These are phyloP conservation scores for Psittacara wagleri DNA, from an alignment of 2,113 vertebrate genomes.

Conservation along the genomic window DNA sequence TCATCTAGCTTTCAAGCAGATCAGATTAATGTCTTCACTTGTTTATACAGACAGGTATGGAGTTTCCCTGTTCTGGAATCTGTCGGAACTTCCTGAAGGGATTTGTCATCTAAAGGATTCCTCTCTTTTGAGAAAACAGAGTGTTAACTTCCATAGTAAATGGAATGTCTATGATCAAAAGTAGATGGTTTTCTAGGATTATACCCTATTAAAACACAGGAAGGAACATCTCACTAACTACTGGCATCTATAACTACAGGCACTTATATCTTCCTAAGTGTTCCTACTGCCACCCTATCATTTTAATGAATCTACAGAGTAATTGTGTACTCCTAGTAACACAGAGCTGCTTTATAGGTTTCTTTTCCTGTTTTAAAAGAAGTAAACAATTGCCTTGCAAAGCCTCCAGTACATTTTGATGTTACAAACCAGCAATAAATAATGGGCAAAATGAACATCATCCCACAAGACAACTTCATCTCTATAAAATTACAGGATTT, in stretches of 20 bases:
- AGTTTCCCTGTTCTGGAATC: neutral
- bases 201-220: neutral
- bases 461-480: neutral
- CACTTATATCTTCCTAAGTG: neutral
- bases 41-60: neutral
- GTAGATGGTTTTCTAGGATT: neutral
- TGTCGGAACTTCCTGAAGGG: neutral
- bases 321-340: neutral
- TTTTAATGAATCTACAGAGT: neutral
- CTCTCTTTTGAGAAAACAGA: neutral
- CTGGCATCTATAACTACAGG: neutral
- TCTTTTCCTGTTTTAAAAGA: neutral
- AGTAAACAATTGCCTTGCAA: neutral
- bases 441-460: neutral
- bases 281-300: neutral
- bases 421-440: conserved; percentile 10
- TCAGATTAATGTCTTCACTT: neutral
- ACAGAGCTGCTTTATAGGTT: neutral
- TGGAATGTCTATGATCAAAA: neutral
- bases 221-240: neutral
- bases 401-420: neutral
- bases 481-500: neutral
- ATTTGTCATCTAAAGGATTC: neutral
- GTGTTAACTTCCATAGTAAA: neutral
- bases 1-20: neutral